A percentile compares a stretch with the other conserved stretches of the same genome.
phyloP scores from a whole-genome alignment of 2,797 vertebrate species.

The Hafferia zeledoni region DNA sequence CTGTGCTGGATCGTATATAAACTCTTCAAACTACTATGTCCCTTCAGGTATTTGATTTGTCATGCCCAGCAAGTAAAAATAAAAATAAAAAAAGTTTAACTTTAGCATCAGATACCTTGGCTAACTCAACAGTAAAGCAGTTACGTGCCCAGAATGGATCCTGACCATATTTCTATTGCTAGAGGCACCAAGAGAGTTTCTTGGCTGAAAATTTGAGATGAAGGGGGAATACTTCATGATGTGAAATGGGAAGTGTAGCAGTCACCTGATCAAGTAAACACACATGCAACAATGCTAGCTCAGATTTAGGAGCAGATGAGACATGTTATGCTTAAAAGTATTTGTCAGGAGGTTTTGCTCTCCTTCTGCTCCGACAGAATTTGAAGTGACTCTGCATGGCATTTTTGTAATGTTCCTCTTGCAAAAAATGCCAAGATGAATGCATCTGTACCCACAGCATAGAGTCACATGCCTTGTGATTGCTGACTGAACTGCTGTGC shows the following conservation, averaged over 20 bases:
- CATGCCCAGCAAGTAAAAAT: background rate
- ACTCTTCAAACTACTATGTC: background rate
- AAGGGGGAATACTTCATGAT: background rate
- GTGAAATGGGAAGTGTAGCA: background rate
- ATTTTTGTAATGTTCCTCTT: background rate
- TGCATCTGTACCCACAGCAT: background rate
- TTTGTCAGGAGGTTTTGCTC: background rate
- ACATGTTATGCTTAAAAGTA: background rate
- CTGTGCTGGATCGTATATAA: background rate
- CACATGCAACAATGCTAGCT: background rate
- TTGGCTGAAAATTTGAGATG: background rate
- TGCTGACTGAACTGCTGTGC: background rate
- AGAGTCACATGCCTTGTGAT: background rate
- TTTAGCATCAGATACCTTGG: background rate
- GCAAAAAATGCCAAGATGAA: background rate
- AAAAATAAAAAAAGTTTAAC: background rate
- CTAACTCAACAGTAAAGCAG: background rate
- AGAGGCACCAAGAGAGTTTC: background rate
- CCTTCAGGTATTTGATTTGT: background rate
- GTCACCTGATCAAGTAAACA: background rate
- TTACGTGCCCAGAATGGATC: background rate
- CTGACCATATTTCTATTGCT: background rate
- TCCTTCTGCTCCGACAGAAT: background rate
- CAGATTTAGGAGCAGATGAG: background rate
- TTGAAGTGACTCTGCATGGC: background rate